Evolutionary conservation across 2,797 vertebrate species (phyloP), one percentile per base, ranked within the genome.

Genomic region (Mastacembelus armatus): DNA sequence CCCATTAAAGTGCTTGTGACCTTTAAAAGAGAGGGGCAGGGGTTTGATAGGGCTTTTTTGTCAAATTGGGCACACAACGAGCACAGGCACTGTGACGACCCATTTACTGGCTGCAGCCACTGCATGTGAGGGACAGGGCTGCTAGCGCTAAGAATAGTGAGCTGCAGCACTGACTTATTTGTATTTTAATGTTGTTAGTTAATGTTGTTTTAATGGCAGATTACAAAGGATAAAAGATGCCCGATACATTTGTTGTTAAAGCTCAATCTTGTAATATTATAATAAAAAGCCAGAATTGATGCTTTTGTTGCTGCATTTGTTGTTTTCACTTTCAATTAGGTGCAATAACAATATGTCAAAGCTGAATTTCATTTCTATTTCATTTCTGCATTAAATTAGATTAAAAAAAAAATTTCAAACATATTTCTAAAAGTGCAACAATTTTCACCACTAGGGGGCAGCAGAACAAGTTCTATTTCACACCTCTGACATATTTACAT

Each of bases 1-100:
- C 70, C 66, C 58, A 65, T 72, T 73, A 81, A 77, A 84, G 84
- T 80, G 75, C 75, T 56, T 22, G 65, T 85, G 84, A 89, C 86
- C 86, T 89, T 90, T 85, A 69, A 39, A 76, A 56, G 57, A 85
- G 59, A 74, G 72, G 82, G 76, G 47, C 52, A 76, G 77, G 63
- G 77, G 71, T 80, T 73, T 84, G 70, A 81, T 77, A 60, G 39
- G 49, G 50, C 26, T 71, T 56, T 65, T 76, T 63, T 16, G 58
- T 80, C 51, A 76, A 78, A 82, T 76, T 81, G 74, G 70, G 43
- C 63, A 60, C 75, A 69, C 64, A 68, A 80, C 30, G 52, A 68
- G 76, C 71, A 26, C 68, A 63, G 36, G 64, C 78, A 67, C 83
- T 81, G 74, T 7, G 38, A 76, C 71, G 73, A 64, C 77, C 74